Conservation (phyloP, 2,797 vertebrate genomes). For the Buceros bicornis region DNA sequence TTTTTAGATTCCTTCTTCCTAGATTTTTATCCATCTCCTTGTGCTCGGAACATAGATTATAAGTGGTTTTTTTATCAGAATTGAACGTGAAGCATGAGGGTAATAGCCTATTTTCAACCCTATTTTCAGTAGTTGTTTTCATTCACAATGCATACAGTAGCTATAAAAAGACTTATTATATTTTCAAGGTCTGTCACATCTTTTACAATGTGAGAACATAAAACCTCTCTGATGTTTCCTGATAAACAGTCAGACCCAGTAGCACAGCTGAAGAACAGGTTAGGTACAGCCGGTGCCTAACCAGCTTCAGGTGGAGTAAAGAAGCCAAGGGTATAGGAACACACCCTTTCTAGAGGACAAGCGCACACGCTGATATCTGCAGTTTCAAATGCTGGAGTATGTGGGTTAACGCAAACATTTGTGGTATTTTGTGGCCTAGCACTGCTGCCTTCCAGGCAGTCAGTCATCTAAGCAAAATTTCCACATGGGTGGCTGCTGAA, state of each 20-base stretch:
- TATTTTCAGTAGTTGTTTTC: slow-evolving; percentile 70
- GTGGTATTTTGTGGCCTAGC: slow-evolving; percentile 44
- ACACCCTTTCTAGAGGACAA: slow-evolving; percentile 42
- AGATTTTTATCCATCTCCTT: slow-evolving; percentile 22
- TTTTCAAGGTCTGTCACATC: slow-evolving; percentile 78
- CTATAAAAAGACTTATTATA: slow-evolving; percentile 75
- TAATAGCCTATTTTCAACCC: slow-evolving; percentile 60
- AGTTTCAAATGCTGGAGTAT: slow-evolving; percentile 23
- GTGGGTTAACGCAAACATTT: slow-evolving; percentile 56
- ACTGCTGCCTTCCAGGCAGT: slow-evolving; percentile 71
- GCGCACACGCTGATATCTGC: not conserved
- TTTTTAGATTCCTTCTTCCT: slow-evolving; percentile 2
- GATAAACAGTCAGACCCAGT: slow-evolving; percentile 52
- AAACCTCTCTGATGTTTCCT: slow-evolving; percentile 53
- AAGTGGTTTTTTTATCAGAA: not conserved
- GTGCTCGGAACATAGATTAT: not conserved
- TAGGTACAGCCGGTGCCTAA: slow-evolving; percentile 25
- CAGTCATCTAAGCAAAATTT: slow-evolving; percentile 72
- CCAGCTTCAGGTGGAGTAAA: slow-evolving; percentile 36
- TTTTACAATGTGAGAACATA: slow-evolving; percentile 68
- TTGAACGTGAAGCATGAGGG: slow-evolving; percentile 5
- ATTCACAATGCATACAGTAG: slow-evolving; percentile 65
- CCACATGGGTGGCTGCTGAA: slow-evolving; percentile 70
- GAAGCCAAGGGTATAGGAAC: slow-evolving; percentile 57
- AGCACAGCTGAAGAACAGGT: slow-evolving; percentile 6